Evolutionary conservation across 1,140 invertebrate species (phyloP).

Genomic region (Pteromalus puparum): DNA sequence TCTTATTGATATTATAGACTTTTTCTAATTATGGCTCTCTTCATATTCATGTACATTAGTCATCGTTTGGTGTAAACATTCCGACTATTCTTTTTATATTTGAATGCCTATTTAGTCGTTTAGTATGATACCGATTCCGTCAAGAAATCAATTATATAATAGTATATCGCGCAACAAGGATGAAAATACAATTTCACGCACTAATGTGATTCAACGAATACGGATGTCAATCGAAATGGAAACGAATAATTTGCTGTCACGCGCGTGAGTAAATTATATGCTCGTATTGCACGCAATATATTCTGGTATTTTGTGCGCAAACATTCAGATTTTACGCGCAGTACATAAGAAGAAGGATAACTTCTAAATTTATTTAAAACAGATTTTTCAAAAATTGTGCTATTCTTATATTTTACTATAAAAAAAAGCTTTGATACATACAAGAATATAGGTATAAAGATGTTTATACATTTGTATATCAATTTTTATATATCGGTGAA

Average conservation of each 20-base stretch:
- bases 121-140: conserved; percentile 15
- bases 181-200: background rate
- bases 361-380: conserved; percentile 24
- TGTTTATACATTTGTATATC: background rate
- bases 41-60: conserved; percentile 44
- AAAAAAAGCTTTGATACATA: conserved; percentile 43
- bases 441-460: conserved; percentile 29
- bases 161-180: background rate
- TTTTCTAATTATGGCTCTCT: conserved; percentile 42
- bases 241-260: background rate
- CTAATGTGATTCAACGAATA: no score
- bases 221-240: background rate
- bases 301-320: background rate
- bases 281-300: background rate
- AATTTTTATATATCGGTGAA: conserved; percentile 36
- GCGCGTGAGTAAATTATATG: background rate
- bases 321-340: background rate
- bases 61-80: conserved; percentile 37
- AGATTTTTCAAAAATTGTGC: conserved; percentile 20
- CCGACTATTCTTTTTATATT: conserved; percentile 41
- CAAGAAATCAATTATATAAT: conserved; percentile 12
- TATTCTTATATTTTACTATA: conserved; percentile 35
- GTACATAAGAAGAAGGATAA: background rate
- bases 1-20: conserved; percentile 53
- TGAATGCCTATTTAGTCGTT: background rate